Evolutionary conservation across 2,797 vertebrate species (phyloP).

Genomic region (Dicrostonyx torquatus): DNA sequence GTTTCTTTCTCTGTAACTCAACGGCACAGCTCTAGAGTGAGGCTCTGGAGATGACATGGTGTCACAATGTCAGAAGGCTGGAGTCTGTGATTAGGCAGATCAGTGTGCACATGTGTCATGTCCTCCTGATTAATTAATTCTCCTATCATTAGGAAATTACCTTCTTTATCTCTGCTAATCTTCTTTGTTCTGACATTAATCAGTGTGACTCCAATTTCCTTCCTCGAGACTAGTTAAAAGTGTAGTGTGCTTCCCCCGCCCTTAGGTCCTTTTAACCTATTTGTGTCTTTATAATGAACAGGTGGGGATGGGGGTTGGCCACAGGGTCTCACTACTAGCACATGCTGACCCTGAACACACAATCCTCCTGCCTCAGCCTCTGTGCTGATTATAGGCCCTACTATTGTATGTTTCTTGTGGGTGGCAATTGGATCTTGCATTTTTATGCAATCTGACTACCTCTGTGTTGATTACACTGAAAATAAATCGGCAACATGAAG

Average conservation of each 20-base stretch:
- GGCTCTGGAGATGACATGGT: background rate
- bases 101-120: background rate
- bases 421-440: background rate
- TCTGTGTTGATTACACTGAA: background rate
- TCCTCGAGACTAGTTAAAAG: constrained; percentile 11
- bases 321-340: background rate
- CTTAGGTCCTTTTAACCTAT: constrained; percentile 6
- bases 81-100: background rate
- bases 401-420: background rate
- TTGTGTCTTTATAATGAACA: background rate
- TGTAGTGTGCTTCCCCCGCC: background rate
- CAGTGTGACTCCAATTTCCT: background rate
- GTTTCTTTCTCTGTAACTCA: constrained; percentile 15
- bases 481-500: background rate
- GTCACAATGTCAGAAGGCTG: constrained; percentile 27
- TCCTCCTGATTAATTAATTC: constrained; percentile 29
- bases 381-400: background rate
- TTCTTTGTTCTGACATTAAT: constrained; percentile 18
- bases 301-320: background rate
- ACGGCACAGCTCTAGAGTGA: background rate
- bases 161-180: constrained; percentile 15
- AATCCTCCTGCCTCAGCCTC: background rate
- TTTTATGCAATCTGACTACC: background rate
- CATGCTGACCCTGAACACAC: background rate
- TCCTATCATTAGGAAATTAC: constrained; percentile 35